These are phyloP conservation scores for Protobothrops flavoviridis DNA, from an alignment of 2,113 vertebrate species.

Conservation along the genomic window DNA sequence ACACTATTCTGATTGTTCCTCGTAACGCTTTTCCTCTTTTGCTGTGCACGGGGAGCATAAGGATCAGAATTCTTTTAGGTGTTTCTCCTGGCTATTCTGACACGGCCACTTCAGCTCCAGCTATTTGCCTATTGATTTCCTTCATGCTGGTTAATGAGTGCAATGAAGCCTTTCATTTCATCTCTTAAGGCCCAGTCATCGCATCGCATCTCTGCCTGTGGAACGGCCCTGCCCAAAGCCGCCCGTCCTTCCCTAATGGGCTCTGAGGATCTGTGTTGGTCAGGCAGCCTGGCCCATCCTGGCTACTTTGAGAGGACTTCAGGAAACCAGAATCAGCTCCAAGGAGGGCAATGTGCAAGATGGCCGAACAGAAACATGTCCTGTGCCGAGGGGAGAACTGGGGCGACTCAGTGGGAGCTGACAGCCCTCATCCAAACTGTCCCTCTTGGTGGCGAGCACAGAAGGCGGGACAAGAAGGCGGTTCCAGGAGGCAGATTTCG, in stretches of 20 bases:
- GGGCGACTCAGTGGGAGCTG: neutral
- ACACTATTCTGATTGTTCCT: neutral
- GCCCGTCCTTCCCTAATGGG: neutral
- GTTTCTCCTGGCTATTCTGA: neutral
- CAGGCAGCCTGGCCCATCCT: neutral
- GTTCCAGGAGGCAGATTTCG: neutral
- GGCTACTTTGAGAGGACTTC: neutral
- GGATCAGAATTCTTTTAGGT: neutral
- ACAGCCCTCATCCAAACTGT: neutral
- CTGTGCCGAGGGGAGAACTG: neutral
- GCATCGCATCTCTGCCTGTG: accelerated
- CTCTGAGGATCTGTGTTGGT: neutral
- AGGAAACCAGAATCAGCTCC: neutral
- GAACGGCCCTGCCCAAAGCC: neutral
- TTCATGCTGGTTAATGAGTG: neutral
- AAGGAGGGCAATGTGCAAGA: neutral
- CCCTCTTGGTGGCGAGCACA: neutral
- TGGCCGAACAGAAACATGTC: neutral
- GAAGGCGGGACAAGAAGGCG: neutral
- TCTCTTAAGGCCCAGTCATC: neutral
- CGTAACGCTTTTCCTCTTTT: neutral
- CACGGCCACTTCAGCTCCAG: neutral
- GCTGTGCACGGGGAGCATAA: neutral
- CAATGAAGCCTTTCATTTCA: neutral
- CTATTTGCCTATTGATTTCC: neutral